Evolutionary conservation across 2,888 invertebrate species (phyloP).

Genomic region (Andrena bucephala): DNA sequence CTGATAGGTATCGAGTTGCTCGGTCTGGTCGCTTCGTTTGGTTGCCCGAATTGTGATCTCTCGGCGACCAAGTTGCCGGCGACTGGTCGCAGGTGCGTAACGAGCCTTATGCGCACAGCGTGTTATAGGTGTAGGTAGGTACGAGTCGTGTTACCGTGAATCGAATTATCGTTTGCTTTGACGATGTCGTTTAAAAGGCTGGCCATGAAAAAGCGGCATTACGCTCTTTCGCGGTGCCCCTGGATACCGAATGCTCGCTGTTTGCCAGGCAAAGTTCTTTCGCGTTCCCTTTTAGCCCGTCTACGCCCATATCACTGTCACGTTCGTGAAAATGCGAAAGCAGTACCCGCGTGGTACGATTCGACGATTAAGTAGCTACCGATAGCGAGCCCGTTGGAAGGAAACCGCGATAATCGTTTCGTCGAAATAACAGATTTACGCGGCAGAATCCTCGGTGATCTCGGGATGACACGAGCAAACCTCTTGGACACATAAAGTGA

Average conservation of each 20-base stretch:
- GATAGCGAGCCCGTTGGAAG: background rate
- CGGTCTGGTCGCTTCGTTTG: no score
- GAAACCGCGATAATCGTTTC: constrained; percentile 30
- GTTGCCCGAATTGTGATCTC: no score
- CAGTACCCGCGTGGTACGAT: background rate
- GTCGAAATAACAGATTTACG: no score
- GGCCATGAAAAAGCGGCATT: background rate
- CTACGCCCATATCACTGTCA: background rate
- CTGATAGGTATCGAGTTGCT: no score
- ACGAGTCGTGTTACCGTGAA: background rate
- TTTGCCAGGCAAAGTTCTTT: background rate
- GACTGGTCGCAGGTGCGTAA: no score
- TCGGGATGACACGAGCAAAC: constrained; percentile 32
- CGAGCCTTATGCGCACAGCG: no score
- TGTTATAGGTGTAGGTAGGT: background rate
- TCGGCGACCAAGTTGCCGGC: no score
- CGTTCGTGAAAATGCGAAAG: background rate
- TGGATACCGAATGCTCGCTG: background rate
- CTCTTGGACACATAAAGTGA: constrained; percentile 30
- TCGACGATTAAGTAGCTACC: background rate
- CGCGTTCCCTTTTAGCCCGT: background rate
- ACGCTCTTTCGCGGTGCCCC: background rate
- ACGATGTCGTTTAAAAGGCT: constrained; percentile 17
- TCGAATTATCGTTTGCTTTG: constrained; percentile 32
- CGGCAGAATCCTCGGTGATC: constrained; percentile 40